Evolutionary conservation across 2,797 vertebrate species (phyloP), one percentile per base, ranked within the genome.

Genomic region (Ptychobarbus kaznakovi): DNA sequence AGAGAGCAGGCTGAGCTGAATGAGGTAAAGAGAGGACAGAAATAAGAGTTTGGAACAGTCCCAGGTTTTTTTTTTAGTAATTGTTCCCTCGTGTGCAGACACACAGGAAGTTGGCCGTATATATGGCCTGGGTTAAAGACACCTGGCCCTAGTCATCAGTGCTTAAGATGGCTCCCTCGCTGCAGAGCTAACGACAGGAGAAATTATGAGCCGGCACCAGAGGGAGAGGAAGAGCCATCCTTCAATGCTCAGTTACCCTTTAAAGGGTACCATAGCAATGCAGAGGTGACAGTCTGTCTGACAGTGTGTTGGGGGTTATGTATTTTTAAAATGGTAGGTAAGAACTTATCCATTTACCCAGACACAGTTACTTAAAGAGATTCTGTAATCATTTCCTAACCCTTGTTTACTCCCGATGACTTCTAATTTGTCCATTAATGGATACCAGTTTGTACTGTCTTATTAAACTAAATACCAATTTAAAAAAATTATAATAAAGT

Each of bases 101-200:
- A 53, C 25, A 75, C 25, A 72, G 74, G 61, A 68, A 77, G 42
- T 69, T 42, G 10, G 72, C 53, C 15, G 15, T 87, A 86, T 80
- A 75, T 85, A 88, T 88, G 83, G 83, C n/a, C 61, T 42, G 74
- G 58, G 70, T 56, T 53, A 61, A 76, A 92, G 89, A 89, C 92
- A 93, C 92, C 93, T 94, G 92, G 86, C 87, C 86, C 84, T 70
- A 89, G 86, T 91, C 86, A 83, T 91, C 89, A 88, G 86, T 1
- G 58, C 79, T 81, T 91, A 90, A 91, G 88, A 91, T 75, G 88
- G 18, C 88, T 58, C 25, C 61, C 16, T 70, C 68, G 58, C 69
- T 22, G 81, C 40, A 80, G 77, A 44, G 15, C 25, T 77, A 42
- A 18, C 8, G 38, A 78, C 38, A 44, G 38, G 65, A 70, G 25